Base-by-base conservation (phyloP, 2,113 vertebrate genomes). In the Anarrhichthys ocellatus region DNA sequence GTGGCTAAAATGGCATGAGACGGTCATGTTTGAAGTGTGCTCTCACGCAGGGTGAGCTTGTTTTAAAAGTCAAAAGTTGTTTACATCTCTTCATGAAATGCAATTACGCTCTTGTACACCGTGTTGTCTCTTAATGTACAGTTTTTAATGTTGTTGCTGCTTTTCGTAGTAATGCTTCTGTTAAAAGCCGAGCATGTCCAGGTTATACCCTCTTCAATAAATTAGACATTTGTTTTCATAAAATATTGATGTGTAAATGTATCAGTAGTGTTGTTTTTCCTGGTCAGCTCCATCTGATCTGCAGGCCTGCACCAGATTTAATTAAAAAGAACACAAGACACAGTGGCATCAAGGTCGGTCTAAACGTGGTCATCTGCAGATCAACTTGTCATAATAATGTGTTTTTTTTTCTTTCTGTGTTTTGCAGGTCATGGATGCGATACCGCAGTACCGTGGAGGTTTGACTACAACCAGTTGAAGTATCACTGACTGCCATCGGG, bases 351-450 rank as follows among this genome's bases (percentile, higher is more conserved):
- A 27, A 56, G 52, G 9, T 58, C 46, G 11, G n/a, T 27, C 8
- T 15, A 3, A 59, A 27, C 4, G 13, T 59, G 56, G 24, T 59
- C 24, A 64, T 34, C n/a, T 59, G 32, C 22, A 59, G 10, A 63
- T 59, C 38, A 40, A 64, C 79, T 38, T 44, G 44, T 38, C 48
- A 24, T 34, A 5, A 8, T 20, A 2, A 0, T 63, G 4, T 24
- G 48, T 71, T 42, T 61, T 24, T 65, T 24, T 0, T 3, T 17
- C 15, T 63, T 15, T 44, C 2, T 61, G 14, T 80, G 22, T 80
- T 73, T 65, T 79, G 22, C 89, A 93, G 91, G 84, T 90, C 76
- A 92, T 91, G 91, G 89, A 88, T 87, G 68, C 73, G 76, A 76
- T 70, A 46, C 48, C 77, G 50, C 66, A 73, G 78, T 61, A 82